Evolutionary conservation across 2,113 vertebrate genomes (phyloP).

Genomic region (Nesogale talazaci): DNA sequence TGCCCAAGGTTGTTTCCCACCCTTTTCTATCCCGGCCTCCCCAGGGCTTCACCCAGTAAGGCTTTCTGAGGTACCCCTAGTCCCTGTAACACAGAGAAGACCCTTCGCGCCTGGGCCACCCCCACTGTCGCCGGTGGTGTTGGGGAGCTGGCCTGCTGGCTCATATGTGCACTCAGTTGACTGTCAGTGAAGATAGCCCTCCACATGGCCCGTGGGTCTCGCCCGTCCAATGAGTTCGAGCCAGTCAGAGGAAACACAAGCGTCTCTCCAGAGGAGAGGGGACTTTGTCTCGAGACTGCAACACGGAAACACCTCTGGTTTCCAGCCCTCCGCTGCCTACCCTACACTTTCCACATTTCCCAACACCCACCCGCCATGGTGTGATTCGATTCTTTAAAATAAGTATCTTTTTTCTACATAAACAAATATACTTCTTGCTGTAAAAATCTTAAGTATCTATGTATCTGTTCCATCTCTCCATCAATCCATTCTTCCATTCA

Average conservation of each 20-base stretch:
- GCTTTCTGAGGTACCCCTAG: fast-evolving
- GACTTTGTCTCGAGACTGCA: neutral
- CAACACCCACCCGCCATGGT: neutral
- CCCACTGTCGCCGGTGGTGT: neutral
- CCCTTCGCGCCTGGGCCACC: fast-evolving
- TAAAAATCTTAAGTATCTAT: neutral
- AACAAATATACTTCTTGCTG: neutral
- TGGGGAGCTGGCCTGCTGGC: neutral
- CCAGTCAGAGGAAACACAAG: neutral
- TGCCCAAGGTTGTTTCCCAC: no score
- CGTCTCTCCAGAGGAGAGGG: neutral
- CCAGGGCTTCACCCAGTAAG: neutral
- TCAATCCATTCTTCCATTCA: neutral
- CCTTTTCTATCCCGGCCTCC: fast-evolving
- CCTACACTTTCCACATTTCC: neutral
- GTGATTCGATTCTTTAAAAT: neutral
- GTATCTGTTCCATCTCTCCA: neutral
- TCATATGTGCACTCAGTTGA: neutral
- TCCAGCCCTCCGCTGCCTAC: neutral
- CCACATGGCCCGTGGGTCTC: neutral
- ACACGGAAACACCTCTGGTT: neutral
- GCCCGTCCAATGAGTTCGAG: neutral
- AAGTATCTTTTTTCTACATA: neutral
- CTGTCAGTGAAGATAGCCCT: neutral
- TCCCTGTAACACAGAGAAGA: fast-evolving